Evolutionary conservation across 2,113 vertebrate species (phyloP).

Genomic region (Mesembrinibis cayennensis): DNA sequence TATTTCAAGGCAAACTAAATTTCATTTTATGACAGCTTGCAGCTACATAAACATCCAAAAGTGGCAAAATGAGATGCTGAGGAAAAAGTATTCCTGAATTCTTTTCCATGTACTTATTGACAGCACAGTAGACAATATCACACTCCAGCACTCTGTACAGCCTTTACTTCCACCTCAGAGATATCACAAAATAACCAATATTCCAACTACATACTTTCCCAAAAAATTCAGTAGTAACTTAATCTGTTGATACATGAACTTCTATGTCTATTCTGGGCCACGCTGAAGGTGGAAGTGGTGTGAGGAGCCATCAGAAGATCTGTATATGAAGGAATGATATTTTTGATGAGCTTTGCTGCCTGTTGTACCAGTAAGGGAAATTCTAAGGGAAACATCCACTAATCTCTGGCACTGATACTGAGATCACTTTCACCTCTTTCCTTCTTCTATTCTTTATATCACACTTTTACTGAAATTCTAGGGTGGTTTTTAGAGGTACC

Average conservation of each 20-base stretch:
- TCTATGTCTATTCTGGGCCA: background rate
- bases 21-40: background rate
- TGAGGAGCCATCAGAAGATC: background rate
- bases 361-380: background rate
- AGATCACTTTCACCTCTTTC: background rate
- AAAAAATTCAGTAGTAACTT: background rate
- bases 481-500: background rate
- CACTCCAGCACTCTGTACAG: background rate
- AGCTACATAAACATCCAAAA: background rate
- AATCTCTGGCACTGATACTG: background rate
- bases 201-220: background rate
- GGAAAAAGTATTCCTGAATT: background rate
- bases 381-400: background rate
- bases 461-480: background rate
- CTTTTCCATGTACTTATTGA: background rate
- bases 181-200: background rate
- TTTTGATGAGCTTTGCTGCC: fast-evolving
- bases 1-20: background rate
- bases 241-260: background rate
- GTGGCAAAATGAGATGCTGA: background rate
- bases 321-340: background rate
- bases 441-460: background rate
- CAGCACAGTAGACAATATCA: background rate
- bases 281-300: background rate
- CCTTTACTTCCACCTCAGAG: background rate